Evolutionary conservation across 2,113 vertebrate species (phyloP), one percentile per base, ranked within the genome.

Genomic region (Empidonax alnorum): DNA sequence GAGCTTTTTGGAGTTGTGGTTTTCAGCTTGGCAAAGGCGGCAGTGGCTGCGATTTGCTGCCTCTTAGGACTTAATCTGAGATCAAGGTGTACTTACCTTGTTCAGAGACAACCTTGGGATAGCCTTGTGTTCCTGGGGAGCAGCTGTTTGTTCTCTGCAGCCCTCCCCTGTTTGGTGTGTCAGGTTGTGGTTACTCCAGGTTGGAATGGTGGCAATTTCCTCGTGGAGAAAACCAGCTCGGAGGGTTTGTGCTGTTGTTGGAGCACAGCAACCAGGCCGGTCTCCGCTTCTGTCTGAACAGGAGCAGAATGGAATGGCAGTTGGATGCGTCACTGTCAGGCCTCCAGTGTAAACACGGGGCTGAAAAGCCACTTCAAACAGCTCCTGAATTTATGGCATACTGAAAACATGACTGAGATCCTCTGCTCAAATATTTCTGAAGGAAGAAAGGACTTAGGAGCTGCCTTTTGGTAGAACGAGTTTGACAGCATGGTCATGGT

Each of bases 191-290:
- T 65, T 68, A 6, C 41, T 87, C 14, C 25, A 19, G 4, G 31
- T 37, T 50, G 16, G 42, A 62, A 39, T 8, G 63, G 13, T 31
- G 55, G 30, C 2, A 0, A 1, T 28, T 46, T 83, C 46, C 55
- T 84, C 28, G 0, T 9, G 82, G 83, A 42, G 63, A 62, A 83
- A 80, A 86, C 25, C 10, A 27, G 14, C 55, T 62, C 37, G 88
- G 76, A 80, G 79, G 33, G 39, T 39, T 15, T 7, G 7, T 91
- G 79, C 50, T 76, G 81, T 28, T 71, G 46, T 52, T 86, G 86
- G 84, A 69, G 53, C 0, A 0, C 33, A 13, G 39, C 2, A 4
- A 63, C 42, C 10, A 2, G 55, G 30, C 52, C 0, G 1, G 30
- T 73, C 28, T 68, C 25, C 11, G 19, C 65, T 59, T 37, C 22